Conservation (phyloP, 1,140 invertebrate species). For the Pristionchus pacificus region DNA sequence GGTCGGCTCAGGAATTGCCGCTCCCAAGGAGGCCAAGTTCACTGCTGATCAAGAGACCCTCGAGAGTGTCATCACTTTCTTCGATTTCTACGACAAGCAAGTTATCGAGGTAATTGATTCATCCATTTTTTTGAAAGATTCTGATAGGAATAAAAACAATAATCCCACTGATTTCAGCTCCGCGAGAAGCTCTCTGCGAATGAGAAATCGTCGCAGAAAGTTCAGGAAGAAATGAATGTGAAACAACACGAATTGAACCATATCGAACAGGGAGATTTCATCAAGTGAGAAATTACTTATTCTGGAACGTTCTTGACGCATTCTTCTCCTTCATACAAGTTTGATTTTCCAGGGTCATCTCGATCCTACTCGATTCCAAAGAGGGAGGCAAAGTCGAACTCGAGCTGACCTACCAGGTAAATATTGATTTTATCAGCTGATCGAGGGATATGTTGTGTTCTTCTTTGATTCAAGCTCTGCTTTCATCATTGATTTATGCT, state of each 20-base stretch:
- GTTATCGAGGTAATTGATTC: too few species aligned
- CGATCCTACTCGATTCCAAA: neutral
- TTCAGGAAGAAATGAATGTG: conserved; percentile 25
- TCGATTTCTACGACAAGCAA: conserved; percentile 21
- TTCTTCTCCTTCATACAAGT: neutral
- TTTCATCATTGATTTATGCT: too few species aligned
- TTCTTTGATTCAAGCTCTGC: too few species aligned
- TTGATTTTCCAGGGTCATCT: neutral
- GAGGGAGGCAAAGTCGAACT: neutral
- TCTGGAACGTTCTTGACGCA: neutral
- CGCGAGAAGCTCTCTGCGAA: neutral
- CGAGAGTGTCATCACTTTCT: conserved; percentile 39
- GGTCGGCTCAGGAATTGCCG: conserved; percentile 10
- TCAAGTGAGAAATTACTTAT: conserved; percentile 7
- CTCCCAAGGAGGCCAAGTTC: conserved; percentile 4
- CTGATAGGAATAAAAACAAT: too few species aligned
- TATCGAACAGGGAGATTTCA: neutral
- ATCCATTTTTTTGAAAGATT: too few species aligned
- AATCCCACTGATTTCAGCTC: neutral
- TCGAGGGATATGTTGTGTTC: too few species aligned
- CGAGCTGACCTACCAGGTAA: neutral
- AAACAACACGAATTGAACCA: conserved; percentile 28
- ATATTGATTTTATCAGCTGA: too few species aligned
- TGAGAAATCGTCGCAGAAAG: conserved; percentile 5
- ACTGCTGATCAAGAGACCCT: conserved; percentile 6